Base-by-base conservation (phyloP, 1,140 invertebrate species). In the Caenorhabditis briggsae region DNA sequence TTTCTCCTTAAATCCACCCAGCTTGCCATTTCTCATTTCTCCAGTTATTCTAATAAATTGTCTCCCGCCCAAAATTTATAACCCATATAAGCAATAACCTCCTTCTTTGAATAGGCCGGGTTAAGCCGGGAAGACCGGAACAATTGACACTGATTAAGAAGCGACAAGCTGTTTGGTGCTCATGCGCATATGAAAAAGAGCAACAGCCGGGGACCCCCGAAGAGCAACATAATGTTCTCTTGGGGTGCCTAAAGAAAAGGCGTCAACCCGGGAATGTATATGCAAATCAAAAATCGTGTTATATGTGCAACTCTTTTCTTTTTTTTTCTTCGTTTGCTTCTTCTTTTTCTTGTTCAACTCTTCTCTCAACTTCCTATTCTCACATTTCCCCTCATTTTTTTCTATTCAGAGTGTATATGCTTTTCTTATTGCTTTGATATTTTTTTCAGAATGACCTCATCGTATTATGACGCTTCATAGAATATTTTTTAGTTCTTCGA, bases 221-320 rank as follows among this genome's bases (percentile, higher is more conserved):
- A 70, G 70, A 50, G 43, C 70, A 78, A 78, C 70, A 50, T 78
- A 20, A 78, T 78, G 70, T 78, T 78, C 70, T 78, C 23, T n/a
- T 2, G 18, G 65, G 33, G 64, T 43, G 70, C 3, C 33, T n/a
- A n/a, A n/a, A n/a, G n/a, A n/a, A 11, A 12, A 48, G n/a, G 20
- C 70, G 70, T 78, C 70, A 78, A 78, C 70, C 46, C 25, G 33
- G 33, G 70, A 78, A 50, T 50, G 33, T 65, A 78, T 78, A 78
- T 78, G 70, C 70, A 78, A 78, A 78, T 78, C 70, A 78, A 78
- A 78, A 78, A 78, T 78, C 46, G 70, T 50, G 70, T 78, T 78
- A 78, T 33, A 33, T 78, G 70, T 78, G 70, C 70, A 78, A 78
- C 70, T 78, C 70, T 78, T 78, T 78, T 50, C 43, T 78, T 41